Base-by-base conservation (phyloP, 2,113 vertebrate species). In the Cyanoderma ruficeps region DNA sequence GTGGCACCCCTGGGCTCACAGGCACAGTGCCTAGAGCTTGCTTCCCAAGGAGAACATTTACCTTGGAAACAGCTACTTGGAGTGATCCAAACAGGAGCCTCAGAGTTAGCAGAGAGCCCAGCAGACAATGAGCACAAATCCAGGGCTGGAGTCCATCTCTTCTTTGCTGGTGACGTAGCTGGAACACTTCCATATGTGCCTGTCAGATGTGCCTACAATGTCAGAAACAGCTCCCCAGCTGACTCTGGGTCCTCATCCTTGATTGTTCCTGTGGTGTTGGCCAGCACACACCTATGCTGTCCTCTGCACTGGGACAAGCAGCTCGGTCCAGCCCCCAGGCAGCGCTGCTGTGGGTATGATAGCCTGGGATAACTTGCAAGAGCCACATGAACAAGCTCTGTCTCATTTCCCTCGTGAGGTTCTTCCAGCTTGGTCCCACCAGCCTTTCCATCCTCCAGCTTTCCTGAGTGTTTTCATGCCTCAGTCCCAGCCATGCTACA, bases 201-300 rank as follows among this genome's bases (percentile, higher is more conserved):
- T 13, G 1, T 39, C 69, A 69, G 33, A 46, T 50, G 31, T 33
- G 60, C 41, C n/a, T 37, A 33, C 2, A 4, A 22, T 0, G 0
- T 24, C 80, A 93, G 68, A 72, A 76, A 42, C 41, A 47, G 25
- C 53, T 83, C 24, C 20, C 8, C 53, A 80, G 33, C 30, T 83
- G 55, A 30, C 8, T 35, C 1, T 15, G 49, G 19, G 15, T 49
- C 46, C 64, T 82, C 17, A 52, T 25, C 50, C 64, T 56, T n/a
- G 41, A 24, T 7, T 28, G n/a, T 53, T 59, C 31, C 42, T 0
- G 0, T 42, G 2, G 0, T 27, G 53, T 31, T 0, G 0, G n/a
- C 23, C 33, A 78, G 25, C n/a, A 75, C 20, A 42, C 17, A 67
- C 28, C 46, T 69, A 1, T 25, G 69, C 11, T 83, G 12, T 80